phyloP scores from a whole-genome alignment of 2,888 invertebrate species.

The Ceramica pisi region DNA sequence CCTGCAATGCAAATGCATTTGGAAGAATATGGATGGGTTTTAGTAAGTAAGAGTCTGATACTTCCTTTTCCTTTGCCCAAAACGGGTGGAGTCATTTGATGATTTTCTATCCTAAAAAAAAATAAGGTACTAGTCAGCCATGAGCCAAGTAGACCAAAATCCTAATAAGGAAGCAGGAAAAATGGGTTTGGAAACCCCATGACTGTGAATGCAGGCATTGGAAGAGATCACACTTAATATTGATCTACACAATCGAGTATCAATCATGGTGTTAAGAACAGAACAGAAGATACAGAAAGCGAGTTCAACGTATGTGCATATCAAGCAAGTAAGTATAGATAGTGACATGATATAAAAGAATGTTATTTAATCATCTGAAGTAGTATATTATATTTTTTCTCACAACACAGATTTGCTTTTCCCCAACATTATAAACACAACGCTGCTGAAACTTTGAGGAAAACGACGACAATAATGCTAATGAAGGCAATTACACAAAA shows the following conservation, averaged over 20 bases:
- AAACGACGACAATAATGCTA: slow-evolving; percentile 37
- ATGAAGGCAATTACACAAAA: slow-evolving; percentile 44
- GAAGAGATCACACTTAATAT: too few species aligned
- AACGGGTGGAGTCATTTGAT: too few species aligned
- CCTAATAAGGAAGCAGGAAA: neutral
- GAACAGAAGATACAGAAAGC: neutral
- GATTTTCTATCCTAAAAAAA: too few species aligned
- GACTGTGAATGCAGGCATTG: neutral
- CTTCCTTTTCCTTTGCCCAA: too few species aligned
- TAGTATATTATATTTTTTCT: neutral
- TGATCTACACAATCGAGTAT: too few species aligned
- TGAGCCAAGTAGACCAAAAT: neutral
- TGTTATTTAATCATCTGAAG: neutral
- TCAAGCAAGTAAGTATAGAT: too few species aligned
- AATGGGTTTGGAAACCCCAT: neutral
- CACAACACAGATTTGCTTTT: neutral
- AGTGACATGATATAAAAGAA: neutral
- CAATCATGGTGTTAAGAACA: neutral
- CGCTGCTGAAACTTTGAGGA: neutral
- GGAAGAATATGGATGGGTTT: too few species aligned
- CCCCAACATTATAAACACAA: slow-evolving; percentile 9
- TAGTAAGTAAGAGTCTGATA: too few species aligned
- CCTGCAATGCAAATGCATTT: too few species aligned
- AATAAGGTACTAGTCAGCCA: too few species aligned
- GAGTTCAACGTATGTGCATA: neutral